Evolutionary conservation across 2,113 vertebrate genomes (phyloP).

Genomic region (Glareola pratincola): DNA sequence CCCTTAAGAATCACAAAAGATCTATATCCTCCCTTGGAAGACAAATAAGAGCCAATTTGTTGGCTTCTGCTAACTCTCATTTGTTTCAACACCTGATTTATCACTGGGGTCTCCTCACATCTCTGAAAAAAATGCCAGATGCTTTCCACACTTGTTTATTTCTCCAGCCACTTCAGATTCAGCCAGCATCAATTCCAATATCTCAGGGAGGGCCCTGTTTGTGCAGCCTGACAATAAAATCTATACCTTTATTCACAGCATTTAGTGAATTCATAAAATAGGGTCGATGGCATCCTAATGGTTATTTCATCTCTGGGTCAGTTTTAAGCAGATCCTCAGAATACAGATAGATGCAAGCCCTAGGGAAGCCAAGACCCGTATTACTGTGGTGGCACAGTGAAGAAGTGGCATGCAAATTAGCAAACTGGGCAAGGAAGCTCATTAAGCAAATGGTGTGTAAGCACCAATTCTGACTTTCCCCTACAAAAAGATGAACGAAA

Average conservation of each 20-base stretch:
- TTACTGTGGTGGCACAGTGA: background rate
- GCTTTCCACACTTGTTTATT: background rate
- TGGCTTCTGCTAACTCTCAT: slow-evolving; percentile 15
- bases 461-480: background rate
- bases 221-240: slow-evolving; percentile 51
- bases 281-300: slow-evolving; percentile 24
- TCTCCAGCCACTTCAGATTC: slow-evolving; percentile 24
- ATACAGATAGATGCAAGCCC: slow-evolving; percentile 19
- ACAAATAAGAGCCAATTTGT: background rate
- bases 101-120: background rate
- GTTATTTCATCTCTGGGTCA: slow-evolving; percentile 19
- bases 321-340: background rate
- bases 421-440: background rate
- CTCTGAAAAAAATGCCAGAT: background rate
- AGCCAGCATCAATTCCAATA: slow-evolving; percentile 16
- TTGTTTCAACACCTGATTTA: slow-evolving; percentile 45
- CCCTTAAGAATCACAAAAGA: background rate
- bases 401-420: background rate
- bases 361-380: background rate
- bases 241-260: slow-evolving; percentile 46
- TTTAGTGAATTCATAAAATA: slow-evolving; percentile 54
- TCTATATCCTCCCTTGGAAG: background rate
- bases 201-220: slow-evolving; percentile 20
- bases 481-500: background rate
- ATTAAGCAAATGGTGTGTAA: background rate